These are phyloP conservation scores for Sesia apiformis DNA, from an alignment of 2,888 invertebrate species.

Conservation along the genomic window DNA sequence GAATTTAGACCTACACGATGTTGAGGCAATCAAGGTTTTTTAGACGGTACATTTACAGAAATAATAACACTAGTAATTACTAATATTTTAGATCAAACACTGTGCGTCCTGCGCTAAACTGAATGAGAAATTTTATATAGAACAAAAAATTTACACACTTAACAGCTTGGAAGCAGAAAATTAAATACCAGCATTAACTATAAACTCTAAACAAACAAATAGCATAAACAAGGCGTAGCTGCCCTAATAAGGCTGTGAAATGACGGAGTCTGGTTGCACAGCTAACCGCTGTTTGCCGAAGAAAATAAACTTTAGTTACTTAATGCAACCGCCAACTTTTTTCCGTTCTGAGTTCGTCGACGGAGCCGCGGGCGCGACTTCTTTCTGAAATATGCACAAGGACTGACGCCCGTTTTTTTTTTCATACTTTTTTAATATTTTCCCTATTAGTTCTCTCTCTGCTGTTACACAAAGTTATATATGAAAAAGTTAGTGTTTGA, in stretches of 20 bases:
- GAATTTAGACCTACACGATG: no score
- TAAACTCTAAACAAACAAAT: not conserved
- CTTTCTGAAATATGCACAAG: slow-evolving; percentile 8
- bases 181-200: no score
- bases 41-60: no score
- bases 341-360: slow-evolving; percentile 10
- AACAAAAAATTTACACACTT: no score
- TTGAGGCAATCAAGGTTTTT: no score
- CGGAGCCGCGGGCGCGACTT: slow-evolving; percentile 7
- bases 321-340: slow-evolving; percentile 10
- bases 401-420: not conserved
- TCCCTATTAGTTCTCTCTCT: not conserved
- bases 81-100: no score
- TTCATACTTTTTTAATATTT: not conserved
- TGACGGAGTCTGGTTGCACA: slow-evolving; percentile 29
- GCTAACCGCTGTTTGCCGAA: slow-evolving; percentile 23
- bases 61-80: no score
- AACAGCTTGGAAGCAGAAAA: no score
- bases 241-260: slow-evolving; percentile 33
- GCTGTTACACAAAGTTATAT: not conserved
- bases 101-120: no score
- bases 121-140: no score
- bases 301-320: slow-evolving; percentile 29
- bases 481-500: no score
- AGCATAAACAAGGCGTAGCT: slow-evolving; percentile 13